Percentiles rank a stretch among this genome's conserved stretches.
Evolutionary conservation across 2,888 invertebrate species (phyloP).

Genomic region (Drosophila neonasuta): DNA sequence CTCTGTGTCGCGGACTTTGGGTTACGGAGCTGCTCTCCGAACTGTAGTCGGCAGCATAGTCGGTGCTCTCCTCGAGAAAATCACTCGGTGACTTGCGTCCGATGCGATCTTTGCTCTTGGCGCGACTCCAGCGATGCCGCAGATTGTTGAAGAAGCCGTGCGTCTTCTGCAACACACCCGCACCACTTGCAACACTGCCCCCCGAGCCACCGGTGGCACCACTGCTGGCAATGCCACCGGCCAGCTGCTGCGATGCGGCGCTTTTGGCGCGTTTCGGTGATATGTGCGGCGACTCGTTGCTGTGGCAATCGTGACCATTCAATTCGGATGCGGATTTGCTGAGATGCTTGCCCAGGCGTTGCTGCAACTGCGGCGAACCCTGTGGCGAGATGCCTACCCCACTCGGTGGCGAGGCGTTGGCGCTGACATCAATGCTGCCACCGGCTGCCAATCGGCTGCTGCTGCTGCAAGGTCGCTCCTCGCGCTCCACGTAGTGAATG

Average conservation of each 20-base stretch:
- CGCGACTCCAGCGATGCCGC: slow-evolving; percentile 90
- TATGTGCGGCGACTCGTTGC: slow-evolving; percentile 83
- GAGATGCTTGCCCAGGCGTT: slow-evolving; percentile 85
- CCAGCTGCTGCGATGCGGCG: slow-evolving; percentile 83
- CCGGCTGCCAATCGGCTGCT: slow-evolving; percentile 50
- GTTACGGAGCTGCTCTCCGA: slow-evolving; percentile 89
- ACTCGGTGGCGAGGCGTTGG: slow-evolving; percentile 57
- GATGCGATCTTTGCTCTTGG: slow-evolving; percentile 87
- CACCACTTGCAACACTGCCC: slow-evolving; percentile 82
- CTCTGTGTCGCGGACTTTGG: slow-evolving; percentile 89
- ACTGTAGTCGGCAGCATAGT: slow-evolving; percentile 91
- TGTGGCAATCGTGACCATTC: slow-evolving; percentile 85
- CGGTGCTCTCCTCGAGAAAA: slow-evolving; percentile 86
- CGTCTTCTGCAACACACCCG: slow-evolving; percentile 88
- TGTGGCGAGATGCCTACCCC: slow-evolving; percentile 69
- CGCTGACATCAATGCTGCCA: slow-evolving; percentile 49
- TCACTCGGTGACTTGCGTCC: slow-evolving; percentile 85
- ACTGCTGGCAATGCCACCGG: slow-evolving; percentile 14
- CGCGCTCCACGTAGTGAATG: slow-evolving; percentile 73
- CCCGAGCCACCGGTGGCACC: background rate
- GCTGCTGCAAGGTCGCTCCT: slow-evolving; percentile 62
- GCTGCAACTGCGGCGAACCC: slow-evolving; percentile 75
- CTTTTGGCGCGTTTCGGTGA: slow-evolving; percentile 83
- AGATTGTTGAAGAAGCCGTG: slow-evolving; percentile 92
- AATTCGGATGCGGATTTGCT: slow-evolving; percentile 93